phyloP scores from a whole-genome alignment of 2,888 invertebrate species.

The Acleris holmiana region DNA sequence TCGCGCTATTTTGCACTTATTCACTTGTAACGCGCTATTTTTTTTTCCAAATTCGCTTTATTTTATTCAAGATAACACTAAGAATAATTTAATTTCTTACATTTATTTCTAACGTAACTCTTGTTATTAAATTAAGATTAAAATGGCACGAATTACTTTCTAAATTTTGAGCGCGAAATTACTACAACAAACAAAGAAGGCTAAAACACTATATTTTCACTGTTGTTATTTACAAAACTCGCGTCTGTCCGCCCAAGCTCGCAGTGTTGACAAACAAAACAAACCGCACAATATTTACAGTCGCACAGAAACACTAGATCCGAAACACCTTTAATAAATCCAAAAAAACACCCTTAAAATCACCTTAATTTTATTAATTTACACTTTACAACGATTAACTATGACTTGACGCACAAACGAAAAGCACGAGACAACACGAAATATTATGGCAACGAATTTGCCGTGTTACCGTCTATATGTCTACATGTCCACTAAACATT shows the following conservation, averaged over 20 bases:
- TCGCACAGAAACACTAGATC: conserved; percentile 44
- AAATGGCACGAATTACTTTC: conserved; percentile 48
- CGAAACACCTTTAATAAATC: conserved; percentile 4
- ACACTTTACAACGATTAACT: conserved; percentile 76
- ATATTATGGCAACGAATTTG: conserved; percentile 82
- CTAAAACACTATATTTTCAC: conserved; percentile 29
- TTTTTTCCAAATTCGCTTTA: background rate
- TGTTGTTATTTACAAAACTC: conserved; percentile 55
- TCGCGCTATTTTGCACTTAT: conserved; percentile 6
- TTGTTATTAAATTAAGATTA: conserved; percentile 20
- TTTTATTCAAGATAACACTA: conserved; percentile 4
- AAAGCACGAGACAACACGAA: conserved; percentile 83
- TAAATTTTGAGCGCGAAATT: conserved; percentile 43
- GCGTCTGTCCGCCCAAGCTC: conserved; percentile 56
- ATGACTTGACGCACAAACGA: conserved; percentile 82
- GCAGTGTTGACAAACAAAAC: conserved; percentile 77
- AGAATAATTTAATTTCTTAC: background rate
- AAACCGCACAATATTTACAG: conserved; percentile 46
- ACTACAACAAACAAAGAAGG: conserved; percentile 8
- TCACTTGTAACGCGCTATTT: conserved; percentile 1
- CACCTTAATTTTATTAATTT: conserved; percentile 23
- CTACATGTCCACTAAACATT: conserved; percentile 85
- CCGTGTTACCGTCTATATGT: conserved; percentile 84
- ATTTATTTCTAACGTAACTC: background rate
- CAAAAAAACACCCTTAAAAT: conserved; percentile 4